Percentiles rank a stretch among this genome's conserved stretches.
Conservation (phyloP, 1,140 invertebrate genomes). For the Catajapyx aquilonaris region DNA sequence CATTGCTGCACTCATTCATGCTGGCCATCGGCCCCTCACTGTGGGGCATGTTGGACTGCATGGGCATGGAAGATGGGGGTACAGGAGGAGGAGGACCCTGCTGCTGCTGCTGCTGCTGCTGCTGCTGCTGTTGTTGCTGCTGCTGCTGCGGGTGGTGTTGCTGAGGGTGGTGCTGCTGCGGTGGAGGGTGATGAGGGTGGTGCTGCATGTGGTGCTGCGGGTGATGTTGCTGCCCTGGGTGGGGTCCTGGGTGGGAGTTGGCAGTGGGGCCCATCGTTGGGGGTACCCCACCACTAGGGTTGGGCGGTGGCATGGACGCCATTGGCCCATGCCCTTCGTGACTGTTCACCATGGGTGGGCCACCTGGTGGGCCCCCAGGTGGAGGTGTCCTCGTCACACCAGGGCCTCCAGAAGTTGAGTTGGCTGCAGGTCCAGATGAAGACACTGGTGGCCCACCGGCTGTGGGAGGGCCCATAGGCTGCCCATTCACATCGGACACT, state of each 20-base stretch:
- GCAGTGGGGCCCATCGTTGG: constrained; percentile 19
- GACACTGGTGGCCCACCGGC: not conserved
- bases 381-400: not conserved
- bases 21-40: constrained; percentile 6
- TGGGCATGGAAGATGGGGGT: constrained; percentile 30
- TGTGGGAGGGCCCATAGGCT: no score
- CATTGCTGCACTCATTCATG: constrained; percentile 25
- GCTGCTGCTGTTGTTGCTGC: constrained; percentile 22
- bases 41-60: constrained; percentile 30
- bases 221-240: constrained; percentile 24
- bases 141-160: constrained; percentile 24
- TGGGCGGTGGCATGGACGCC: constrained; percentile 5
- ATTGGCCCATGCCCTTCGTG: not conserved
- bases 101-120: constrained; percentile 14
- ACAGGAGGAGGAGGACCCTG: constrained; percentile 21
- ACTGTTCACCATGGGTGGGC: constrained; percentile 4
- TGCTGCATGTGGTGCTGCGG: constrained; percentile 19
- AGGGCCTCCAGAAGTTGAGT: not conserved
- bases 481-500: no score
- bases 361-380: not conserved
- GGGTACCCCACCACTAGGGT: constrained; percentile 4
- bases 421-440: not conserved
- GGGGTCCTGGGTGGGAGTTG: constrained; percentile 28
- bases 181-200: constrained; percentile 10
- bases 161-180: constrained; percentile 15